phyloP scores from a whole-genome alignment of 2,888 invertebrate species.

The Bombylius major region DNA sequence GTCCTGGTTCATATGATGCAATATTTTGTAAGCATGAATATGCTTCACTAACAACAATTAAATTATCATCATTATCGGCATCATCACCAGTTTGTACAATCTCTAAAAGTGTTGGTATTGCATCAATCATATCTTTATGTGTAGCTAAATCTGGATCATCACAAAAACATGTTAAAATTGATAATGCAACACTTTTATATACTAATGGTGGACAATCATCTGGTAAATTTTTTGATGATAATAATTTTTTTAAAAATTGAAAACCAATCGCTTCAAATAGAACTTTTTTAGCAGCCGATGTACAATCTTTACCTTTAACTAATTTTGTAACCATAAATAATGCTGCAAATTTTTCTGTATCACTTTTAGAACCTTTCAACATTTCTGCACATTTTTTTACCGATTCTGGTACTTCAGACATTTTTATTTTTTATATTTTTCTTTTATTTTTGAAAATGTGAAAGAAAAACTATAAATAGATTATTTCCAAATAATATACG shows the following conservation, averaged over 20 bases:
- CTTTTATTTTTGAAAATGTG: not conserved
- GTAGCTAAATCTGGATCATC: conserved; percentile 66
- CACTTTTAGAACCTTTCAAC: conserved; percentile 64
- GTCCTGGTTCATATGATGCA: conserved; percentile 64
- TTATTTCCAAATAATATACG: not conserved
- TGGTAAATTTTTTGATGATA: conserved; percentile 62
- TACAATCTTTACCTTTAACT: conserved; percentile 72
- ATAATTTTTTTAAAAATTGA: conserved; percentile 67
- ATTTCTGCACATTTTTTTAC: conserved; percentile 75
- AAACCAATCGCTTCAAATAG: conserved; percentile 85
- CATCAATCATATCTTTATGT: conserved; percentile 70
- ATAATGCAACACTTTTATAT: conserved; percentile 82
- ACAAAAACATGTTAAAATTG: conserved; percentile 77
- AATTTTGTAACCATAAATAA: conserved; percentile 85
- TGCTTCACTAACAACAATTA: conserved; percentile 76
- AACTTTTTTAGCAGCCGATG: conserved; percentile 58
- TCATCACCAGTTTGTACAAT: conserved; percentile 76
- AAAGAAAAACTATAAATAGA: not conserved
- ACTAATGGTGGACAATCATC: conserved; percentile 80
- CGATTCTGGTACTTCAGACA: conserved; percentile 53
- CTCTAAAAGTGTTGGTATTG: conserved; percentile 69
- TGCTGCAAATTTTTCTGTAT: conserved; percentile 85
- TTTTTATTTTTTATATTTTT: conserved; percentile 12
- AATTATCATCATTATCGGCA: conserved; percentile 71
- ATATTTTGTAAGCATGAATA: conserved; percentile 73